Evolutionary conservation across 2,797 vertebrate genomes (phyloP).

Genomic region (Halcyon chelicuti): DNA sequence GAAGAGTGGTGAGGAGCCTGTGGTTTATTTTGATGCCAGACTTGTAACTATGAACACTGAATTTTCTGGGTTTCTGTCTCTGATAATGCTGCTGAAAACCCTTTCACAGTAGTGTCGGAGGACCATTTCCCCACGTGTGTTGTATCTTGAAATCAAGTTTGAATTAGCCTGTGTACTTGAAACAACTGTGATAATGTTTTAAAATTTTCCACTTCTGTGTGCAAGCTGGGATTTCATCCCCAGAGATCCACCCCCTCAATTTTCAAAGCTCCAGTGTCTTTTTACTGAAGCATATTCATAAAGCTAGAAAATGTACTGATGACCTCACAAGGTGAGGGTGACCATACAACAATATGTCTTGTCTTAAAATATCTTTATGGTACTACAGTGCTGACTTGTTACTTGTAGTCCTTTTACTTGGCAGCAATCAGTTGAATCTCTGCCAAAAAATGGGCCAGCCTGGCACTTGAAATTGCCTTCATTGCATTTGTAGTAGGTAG

Average conservation of each 20-base stretch:
- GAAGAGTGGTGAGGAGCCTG: not conserved
- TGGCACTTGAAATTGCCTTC: slow-evolving; percentile 41
- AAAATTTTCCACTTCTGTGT: slow-evolving; percentile 47
- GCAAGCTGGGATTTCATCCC: slow-evolving; percentile 40
- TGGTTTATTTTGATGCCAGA: not conserved
- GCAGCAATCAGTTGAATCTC: not conserved
- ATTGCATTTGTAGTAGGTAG: slow-evolving; percentile 36
- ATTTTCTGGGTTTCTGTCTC: not conserved
- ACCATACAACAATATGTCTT: not conserved
- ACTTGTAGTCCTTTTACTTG: slow-evolving; percentile 21
- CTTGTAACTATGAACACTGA: not conserved
- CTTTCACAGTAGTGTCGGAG: not conserved
- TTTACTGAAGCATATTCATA: not conserved
- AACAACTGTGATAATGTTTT: slow-evolving; percentile 43
- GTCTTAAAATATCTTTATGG: slow-evolving; percentile 44
- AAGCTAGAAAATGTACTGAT: not conserved
- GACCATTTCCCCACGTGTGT: not conserved
- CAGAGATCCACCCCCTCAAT: slow-evolving; percentile 14
- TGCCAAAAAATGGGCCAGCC: not conserved
- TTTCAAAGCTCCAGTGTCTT: not conserved
- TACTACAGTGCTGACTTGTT: not conserved
- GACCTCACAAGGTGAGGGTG: not conserved
- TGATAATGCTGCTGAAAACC: not conserved
- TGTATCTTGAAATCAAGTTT: slow-evolving; percentile 9
- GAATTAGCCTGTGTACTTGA: slow-evolving; percentile 36